Conservation (phyloP, 2,113 vertebrate genomes). For the Polyodon spathula region DNA sequence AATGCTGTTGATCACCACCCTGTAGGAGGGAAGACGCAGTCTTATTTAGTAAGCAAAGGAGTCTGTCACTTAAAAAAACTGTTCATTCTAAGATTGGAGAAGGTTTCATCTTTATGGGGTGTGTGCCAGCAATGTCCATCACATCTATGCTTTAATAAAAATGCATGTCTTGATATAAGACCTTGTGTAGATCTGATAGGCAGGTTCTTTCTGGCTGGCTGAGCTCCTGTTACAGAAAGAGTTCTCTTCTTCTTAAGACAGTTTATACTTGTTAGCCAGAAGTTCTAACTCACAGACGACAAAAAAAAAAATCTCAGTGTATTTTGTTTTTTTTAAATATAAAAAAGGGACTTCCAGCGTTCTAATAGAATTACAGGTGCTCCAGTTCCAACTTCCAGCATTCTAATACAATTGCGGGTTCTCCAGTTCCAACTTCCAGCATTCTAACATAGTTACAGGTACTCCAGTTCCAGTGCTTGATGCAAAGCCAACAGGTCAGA, state of each 20-base stretch:
- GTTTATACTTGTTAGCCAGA: constrained; percentile 89
- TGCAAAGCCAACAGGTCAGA: constrained; percentile 98
- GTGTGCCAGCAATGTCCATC: constrained; percentile 49
- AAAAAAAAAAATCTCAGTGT: constrained; percentile 79
- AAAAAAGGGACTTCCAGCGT: constrained; percentile 59
- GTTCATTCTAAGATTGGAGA: constrained; percentile 36
- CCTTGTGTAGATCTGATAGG: constrained; percentile 21
- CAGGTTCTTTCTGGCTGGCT: constrained; percentile 18
- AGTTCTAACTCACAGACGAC: constrained; percentile 75
- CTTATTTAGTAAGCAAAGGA: too few relatives aligned
- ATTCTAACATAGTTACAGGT: constrained; percentile 83
- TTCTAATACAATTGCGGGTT: too few relatives aligned
- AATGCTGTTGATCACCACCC: constrained; percentile 62
- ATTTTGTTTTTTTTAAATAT: constrained; percentile 69
- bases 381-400: constrained; percentile 98
- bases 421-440: too few relatives aligned
- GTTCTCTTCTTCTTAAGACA: constrained; percentile 87
- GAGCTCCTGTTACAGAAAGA: constrained; percentile 10
- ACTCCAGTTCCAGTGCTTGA: constrained; percentile 99
- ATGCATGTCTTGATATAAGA: constrained; percentile 21
- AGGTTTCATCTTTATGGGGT: constrained; percentile 25
- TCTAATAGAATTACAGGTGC: constrained; percentile 86
- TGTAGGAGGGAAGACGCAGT: constrained; percentile 46
- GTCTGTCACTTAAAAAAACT: constrained; percentile 45
- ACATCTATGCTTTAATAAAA: constrained; percentile 17